Evolutionary conservation across 2,113 vertebrate genomes (phyloP), one percentile per base, ranked within the genome.

Genomic region (Ophiodon elongatus): DNA sequence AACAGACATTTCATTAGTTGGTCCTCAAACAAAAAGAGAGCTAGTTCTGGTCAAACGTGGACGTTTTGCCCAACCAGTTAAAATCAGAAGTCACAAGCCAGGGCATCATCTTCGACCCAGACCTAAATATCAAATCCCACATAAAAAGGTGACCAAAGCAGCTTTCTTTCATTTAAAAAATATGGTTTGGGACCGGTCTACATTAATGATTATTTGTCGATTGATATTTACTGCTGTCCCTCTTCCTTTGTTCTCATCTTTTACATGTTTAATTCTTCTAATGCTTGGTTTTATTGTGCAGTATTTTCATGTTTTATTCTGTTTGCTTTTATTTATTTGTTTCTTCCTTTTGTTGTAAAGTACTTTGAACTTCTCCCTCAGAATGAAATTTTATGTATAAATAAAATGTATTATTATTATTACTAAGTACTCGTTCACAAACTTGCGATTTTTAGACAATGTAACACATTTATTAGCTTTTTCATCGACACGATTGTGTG

Each of bases 391-490:
- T 56, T 1, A 56, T 13, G 8, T 21, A 56, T 25, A 25, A 56
- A 56, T 47, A 56, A 9, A 56, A 29, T 59, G 10, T 59, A 14
- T 59, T 15, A 29, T 57, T 57, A 29, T 59, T 27, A 29, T 57
- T 57, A 29, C 29, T 27, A 70, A 74, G 73, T 66, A 29, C 47
- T 33, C 43, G 6, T 59, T 63, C n/a, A 57, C 21, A 6, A 57
- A 27, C 3, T 29, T 8, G 15, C 62, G 15, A 4, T n/a, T 66
- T 73, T 65, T 3, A 39, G 56, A 59, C 39, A 47, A 10, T 31
- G 8, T 13, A 2, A 27, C 5, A 65, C 15, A 59, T 87, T 74
- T 82, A 81, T 87, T 69, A 9, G 25, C 3, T 71, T 60, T 47
- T 56, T 73, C 5, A 56, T 23, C 8, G 11, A 11, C 17, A 80